Conservation (phyloP, 2,113 vertebrate species). For the Phaethornis superciliosus region DNA sequence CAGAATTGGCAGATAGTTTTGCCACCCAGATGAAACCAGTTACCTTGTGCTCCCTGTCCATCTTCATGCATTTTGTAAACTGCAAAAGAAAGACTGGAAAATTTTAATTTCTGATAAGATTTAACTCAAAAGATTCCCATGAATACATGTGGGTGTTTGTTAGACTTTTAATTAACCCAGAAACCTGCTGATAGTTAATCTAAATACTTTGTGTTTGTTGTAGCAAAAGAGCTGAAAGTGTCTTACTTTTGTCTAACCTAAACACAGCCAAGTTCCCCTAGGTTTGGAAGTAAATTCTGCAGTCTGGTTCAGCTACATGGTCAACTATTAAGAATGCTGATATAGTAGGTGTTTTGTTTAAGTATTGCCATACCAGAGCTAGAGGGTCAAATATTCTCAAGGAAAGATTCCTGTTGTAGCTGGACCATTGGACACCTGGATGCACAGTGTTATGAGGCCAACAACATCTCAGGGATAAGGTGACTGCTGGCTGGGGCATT, state of each 20-base stretch:
- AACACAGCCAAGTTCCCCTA: background rate
- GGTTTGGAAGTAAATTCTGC: background rate
- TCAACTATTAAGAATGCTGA: background rate
- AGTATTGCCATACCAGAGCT: background rate
- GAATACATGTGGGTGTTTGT: background rate
- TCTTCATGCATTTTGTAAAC: background rate
- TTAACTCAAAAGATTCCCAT: background rate
- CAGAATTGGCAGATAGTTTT: conserved; percentile 2
- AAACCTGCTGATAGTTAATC: background rate
- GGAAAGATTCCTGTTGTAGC: background rate
- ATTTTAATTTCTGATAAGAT: background rate
- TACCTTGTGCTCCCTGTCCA: background rate
- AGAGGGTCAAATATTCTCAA: background rate
- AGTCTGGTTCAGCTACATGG: background rate
- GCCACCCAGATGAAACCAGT: background rate
- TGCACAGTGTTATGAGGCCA: background rate
- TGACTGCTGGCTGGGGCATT: background rate
- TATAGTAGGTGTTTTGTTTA: background rate
- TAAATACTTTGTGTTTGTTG: background rate
- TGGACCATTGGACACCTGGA: background rate
- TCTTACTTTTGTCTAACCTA: background rate
- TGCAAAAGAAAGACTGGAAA: background rate
- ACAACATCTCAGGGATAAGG: background rate
- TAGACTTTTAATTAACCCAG: background rate
- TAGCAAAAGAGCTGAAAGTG: background rate